These are phyloP conservation scores for Delia radicum DNA, from an alignment of 1,140 invertebrate genomes.

Conservation along the genomic window DNA sequence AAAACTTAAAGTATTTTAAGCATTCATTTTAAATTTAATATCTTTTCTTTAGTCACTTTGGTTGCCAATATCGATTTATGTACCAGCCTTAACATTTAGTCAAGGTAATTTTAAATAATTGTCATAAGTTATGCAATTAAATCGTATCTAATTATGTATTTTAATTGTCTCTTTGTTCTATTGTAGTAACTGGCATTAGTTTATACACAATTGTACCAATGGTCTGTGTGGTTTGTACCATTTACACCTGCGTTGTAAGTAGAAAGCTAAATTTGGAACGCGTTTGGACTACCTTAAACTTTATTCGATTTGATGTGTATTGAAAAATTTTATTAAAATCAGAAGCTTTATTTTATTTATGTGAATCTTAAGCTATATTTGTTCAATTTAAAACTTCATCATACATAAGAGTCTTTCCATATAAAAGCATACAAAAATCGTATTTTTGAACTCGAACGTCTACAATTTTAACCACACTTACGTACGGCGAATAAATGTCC, in stretches of 20 bases:
- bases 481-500: no score
- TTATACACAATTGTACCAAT: slow-evolving; percentile 67
- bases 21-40: background rate
- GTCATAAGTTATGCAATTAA: background rate
- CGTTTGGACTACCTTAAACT: slow-evolving; percentile 66
- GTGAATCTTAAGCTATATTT: no score
- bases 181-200: slow-evolving; percentile 69
- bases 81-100: slow-evolving; percentile 77
- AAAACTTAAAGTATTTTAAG: background rate
- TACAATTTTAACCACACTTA: no score
- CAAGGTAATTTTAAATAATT: slow-evolving; percentile 60
- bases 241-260: slow-evolving; percentile 78
- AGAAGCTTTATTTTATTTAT: slow-evolving; percentile 75
- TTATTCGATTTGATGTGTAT: slow-evolving; percentile 68
- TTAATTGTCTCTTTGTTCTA: background rate
- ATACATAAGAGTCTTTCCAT: no score
- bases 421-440: no score
- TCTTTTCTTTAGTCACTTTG: slow-evolving; percentile 56
- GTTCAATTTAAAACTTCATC: no score
- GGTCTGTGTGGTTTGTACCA: slow-evolving; percentile 75
- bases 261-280: background rate
- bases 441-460: no score
- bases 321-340: no score
- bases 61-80: slow-evolving; percentile 76
- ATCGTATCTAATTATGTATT: background rate